These are phyloP conservation scores for Trachymyrmex cornetzi DNA, from an alignment of 1,140 invertebrate species.

Conservation along the genomic window DNA sequence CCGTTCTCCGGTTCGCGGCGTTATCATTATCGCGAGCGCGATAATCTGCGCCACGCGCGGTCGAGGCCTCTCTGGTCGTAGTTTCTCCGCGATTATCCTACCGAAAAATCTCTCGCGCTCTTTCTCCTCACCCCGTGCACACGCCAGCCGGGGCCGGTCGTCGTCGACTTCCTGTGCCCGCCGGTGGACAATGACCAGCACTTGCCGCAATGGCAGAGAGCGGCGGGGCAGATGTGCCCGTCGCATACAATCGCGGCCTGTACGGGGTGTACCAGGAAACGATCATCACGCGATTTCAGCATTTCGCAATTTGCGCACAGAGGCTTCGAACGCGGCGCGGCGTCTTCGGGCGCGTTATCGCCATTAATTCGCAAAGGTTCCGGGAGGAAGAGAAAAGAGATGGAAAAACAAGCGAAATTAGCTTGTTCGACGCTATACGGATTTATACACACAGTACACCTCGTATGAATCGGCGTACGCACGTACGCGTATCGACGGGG, in stretches of 20 bases:
- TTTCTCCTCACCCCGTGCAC: constrained; percentile 18
- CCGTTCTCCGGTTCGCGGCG: constrained; percentile 18
- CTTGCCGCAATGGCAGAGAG: constrained; percentile 77
- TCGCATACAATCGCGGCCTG: constrained; percentile 32
- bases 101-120: constrained; percentile 74
- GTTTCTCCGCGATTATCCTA: constrained; percentile 75
- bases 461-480: constrained; percentile 15
- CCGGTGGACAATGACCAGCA: constrained; percentile 78
- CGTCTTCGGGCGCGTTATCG: constrained; percentile 10
- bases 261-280: constrained; percentile 61
- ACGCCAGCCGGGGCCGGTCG: constrained; percentile 39
- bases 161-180: constrained; percentile 74
- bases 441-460: constrained; percentile 22
- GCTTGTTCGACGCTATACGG: not conserved
- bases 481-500: constrained; percentile 42
- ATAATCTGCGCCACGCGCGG: constrained; percentile 57
- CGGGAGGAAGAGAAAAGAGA: not conserved
- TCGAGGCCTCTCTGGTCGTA: constrained; percentile 26
- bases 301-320: constrained; percentile 46
- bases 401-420: not conserved
- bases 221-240: constrained; percentile 66
- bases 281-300: constrained; percentile 62
- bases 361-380: constrained; percentile 5
- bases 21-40: constrained; percentile 41
- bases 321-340: constrained; percentile 22